A percentile compares a stretch with the other conserved stretches of the same genome.
phyloP scores from a whole-genome alignment of 2,797 vertebrate species.

The Champsocephalus gunnari region DNA sequence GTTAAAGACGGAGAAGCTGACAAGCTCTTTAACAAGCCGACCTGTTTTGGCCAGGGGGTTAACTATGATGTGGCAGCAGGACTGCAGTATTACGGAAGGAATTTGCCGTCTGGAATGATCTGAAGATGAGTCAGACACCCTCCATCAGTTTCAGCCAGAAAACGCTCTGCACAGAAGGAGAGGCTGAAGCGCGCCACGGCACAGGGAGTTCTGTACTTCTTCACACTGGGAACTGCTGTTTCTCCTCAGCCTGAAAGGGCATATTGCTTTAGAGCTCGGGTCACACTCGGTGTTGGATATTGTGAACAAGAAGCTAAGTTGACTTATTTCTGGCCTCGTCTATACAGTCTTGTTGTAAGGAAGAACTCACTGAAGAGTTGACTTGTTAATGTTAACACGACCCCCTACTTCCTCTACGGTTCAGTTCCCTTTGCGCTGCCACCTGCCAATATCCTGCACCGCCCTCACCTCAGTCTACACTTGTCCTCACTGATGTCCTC shows the following conservation, averaged over 20 bases:
- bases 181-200: slow-evolving; percentile 55
- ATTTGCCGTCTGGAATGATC: slow-evolving; percentile 81
- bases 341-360: neutral
- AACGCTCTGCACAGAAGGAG: slow-evolving; percentile 59
- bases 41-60: slow-evolving; percentile 76
- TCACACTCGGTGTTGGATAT: slow-evolving; percentile 6
- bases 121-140: slow-evolving; percentile 84
- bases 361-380: neutral
- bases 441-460: neutral
- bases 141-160: slow-evolving; percentile 75
- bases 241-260: slow-evolving; percentile 19
- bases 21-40: slow-evolving; percentile 69
- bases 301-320: neutral
- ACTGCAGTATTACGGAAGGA: slow-evolving; percentile 82
- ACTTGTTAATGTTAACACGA: neutral
- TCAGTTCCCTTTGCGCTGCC: neutral
- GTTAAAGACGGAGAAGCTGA: slow-evolving; percentile 69
- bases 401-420: neutral
- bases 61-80: slow-evolving; percentile 77
- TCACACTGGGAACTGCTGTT: slow-evolving; percentile 28
- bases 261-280: slow-evolving; percentile 10
- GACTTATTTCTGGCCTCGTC: neutral
- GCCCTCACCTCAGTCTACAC: slow-evolving; percentile 14
- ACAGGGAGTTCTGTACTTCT: slow-evolving; percentile 49
- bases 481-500: slow-evolving; percentile 24